Base-by-base conservation (phyloP, 2,888 invertebrate genomes). In the Thyatira batis region DNA sequence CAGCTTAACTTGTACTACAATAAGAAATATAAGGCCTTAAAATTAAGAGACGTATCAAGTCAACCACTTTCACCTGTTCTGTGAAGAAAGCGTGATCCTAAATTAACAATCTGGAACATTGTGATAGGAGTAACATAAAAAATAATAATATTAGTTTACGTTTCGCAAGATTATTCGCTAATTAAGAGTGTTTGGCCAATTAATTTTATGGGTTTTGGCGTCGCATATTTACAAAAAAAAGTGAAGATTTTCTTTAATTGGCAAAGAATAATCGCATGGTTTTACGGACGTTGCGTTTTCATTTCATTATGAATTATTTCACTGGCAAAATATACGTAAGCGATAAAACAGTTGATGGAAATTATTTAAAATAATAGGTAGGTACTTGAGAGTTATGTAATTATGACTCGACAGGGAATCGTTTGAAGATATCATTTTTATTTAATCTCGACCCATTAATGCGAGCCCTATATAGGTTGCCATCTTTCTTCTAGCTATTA, bases 101-200 rank as follows among this genome's bases (percentile, higher is more conserved):
- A 89, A 87, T 87, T 88, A 91, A 87, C 88, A 77, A 85, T 63
- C 82, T 89, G 89, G 86, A 84, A 86, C 86, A 72, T 59, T 68
- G 39, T 17, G 72, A 75, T 76, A 71, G 68, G 54, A 61, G 66
- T 46, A 57, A 55, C 57, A 67, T 60, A 60, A 63, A 60, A 65
- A 69, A 59, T 61, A 39, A 53, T 52, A 63, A 65, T 69, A 73
- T 73, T 69, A 71, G 58, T 68, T 71, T 70, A 67, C 61, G 64
- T 69, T 69, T 63, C 64, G 65, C 63, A 51, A 72, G 74, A 73
- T 76, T 65, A 64, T 58, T 65, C 49, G 65, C 69, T 76, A 70
- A 78, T 82, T 81, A 80, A 77, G 70, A 73, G 55, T 61, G 62
- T 67, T 60, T 61, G 63, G 62, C 56, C 67, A 71, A 70, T 74